These are phyloP conservation scores for Ailurus styani DNA, from an alignment of 2,113 vertebrate genomes.

Conservation along the genomic window DNA sequence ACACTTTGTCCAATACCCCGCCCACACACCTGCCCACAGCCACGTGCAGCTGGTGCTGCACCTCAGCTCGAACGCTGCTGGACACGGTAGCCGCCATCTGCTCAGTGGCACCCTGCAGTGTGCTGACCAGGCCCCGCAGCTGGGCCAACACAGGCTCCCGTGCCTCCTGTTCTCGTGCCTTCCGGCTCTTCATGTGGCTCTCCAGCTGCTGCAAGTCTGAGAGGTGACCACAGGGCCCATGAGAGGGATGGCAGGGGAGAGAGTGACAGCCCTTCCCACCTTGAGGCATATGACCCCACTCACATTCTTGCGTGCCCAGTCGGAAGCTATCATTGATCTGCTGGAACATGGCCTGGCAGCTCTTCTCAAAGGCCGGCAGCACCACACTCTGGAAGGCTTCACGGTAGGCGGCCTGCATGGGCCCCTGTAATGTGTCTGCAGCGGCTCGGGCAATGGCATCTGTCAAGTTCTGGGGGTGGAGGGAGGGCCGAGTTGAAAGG, in stretches of 20 bases:
- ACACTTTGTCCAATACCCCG: not conserved
- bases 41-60: conserved; percentile 95
- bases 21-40: conserved; percentile 92
- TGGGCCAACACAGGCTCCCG: conserved; percentile 90
- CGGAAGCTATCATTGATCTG: conserved; percentile 99
- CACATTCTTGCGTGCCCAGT: conserved; percentile 97
- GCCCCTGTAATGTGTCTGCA: conserved; percentile 93
- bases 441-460: conserved; percentile 93
- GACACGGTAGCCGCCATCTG: conserved; percentile 89
- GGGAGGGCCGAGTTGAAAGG: not conserved
- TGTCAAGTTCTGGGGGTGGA: conserved; percentile 86
- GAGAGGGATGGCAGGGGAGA: not conserved
- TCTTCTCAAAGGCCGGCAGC: conserved; percentile 95
- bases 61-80: conserved; percentile 88
- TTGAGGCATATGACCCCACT: conserved; percentile 66
- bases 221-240: not conserved
- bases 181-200: conserved; percentile 90
- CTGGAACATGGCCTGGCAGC: conserved; percentile 99
- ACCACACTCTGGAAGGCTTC: conserved; percentile 94
- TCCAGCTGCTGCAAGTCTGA: conserved; percentile 97
- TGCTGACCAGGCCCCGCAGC: conserved; percentile 90
- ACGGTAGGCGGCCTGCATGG: conserved; percentile 93
- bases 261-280: not conserved
- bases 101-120: conserved; percentile 89
- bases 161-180: conserved; percentile 90